Base-by-base conservation (phyloP, 1,140 invertebrate genomes). In the Chymomyza costata region DNA sequence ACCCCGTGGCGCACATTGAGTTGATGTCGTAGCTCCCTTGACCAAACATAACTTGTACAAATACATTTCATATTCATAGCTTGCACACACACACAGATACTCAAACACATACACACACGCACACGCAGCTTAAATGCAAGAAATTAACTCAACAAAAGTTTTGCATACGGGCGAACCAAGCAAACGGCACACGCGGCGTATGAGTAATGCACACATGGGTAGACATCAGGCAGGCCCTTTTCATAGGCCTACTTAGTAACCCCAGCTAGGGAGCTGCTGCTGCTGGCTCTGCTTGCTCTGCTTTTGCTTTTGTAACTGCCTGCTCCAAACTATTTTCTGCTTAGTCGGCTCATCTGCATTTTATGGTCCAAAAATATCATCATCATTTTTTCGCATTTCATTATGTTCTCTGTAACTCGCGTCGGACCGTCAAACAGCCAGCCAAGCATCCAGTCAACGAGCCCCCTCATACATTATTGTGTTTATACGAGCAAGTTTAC, bases 291-390 rank as follows among this genome's bases (percentile, higher is more conserved):
- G 8, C 30, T 18, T 15, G 17, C 35, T n/a, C 37, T 30, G 6
- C 31, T 38, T 19, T 5, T 5, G 3, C 17, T 40, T 10, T 38
- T 28, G 37, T 30, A 32, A 35, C 31, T 40, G 30, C 30, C 41
- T 40, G 46, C 58, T 46, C 50, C 57, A 61, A 66, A 76, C 70
- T 80, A 71, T 78, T 71, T 74, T 78, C 56, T 80, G 71, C 71
- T 78, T 78, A 78, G 73, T 78, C 71, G 71, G 73, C 71, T 78
- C 71, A 78, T 78, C 71, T 78, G 73, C 71, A 78, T 78, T 78
- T 78, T 78, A 78, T 78, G 71, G 63, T 80, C 66, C 63, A 71
- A 78, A 80, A 78, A 71, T 71, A 78, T 78, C 58, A 78, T 74
- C 70, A 74, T 76, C 50, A 78, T 78, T 78, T 78, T 80, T 80